phyloP scores from a whole-genome alignment of 2,113 vertebrate genomes.

The Pteronura brasiliensis region DNA sequence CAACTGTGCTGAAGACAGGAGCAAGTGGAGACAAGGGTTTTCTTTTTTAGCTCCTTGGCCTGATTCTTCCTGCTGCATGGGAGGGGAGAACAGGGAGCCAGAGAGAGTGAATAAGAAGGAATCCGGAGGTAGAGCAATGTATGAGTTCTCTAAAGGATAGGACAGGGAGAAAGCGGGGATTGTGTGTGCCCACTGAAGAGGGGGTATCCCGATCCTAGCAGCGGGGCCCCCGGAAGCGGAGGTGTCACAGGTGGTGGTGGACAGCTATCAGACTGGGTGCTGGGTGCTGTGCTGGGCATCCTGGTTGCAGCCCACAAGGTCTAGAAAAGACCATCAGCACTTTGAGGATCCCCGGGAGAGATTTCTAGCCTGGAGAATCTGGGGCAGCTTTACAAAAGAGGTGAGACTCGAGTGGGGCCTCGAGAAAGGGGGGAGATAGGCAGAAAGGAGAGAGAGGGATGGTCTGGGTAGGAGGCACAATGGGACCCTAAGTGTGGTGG shows the following conservation, averaged over 20 bases:
- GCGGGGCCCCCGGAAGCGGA: background rate
- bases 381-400: background rate
- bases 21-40: background rate
- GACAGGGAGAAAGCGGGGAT: background rate
- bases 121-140: background rate
- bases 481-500: background rate
- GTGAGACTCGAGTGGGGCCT: background rate
- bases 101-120: background rate
- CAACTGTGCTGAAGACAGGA: slow-evolving; percentile 37
- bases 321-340: background rate
- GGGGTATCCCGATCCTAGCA: background rate
- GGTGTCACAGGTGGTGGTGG: background rate
- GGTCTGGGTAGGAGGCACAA: background rate
- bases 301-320: background rate
- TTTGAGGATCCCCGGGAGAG: background rate
- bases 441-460: background rate
- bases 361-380: slow-evolving; percentile 7
- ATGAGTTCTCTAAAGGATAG: background rate
- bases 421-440: background rate
- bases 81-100: background rate
- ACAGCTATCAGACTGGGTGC: background rate
- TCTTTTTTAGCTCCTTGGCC: slow-evolving; percentile 4
- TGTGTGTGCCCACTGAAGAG: background rate
- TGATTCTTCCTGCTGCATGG: slow-evolving; percentile 3
- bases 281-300: background rate